Evolutionary conservation across 92 coral and sea anemone genomes (phyloP), one percentile per base, ranked within the genome.

Genomic region (Palythoa heliodiscus): DNA sequence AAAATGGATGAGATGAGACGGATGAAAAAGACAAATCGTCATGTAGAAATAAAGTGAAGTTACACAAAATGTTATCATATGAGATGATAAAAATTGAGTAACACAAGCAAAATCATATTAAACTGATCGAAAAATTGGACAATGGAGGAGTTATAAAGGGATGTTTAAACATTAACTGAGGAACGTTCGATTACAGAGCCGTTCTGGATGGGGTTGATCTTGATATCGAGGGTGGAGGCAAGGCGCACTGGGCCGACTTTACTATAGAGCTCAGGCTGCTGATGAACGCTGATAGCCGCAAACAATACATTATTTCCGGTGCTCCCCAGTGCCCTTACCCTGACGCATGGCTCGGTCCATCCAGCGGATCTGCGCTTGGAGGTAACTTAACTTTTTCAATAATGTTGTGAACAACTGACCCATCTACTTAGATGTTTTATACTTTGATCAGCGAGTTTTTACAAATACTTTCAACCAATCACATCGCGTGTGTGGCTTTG

Each of bases 301-400:
- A 43, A 19, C 7, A 60, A 0, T 78, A 78, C 70, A 60, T 78
- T 55, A 78, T 78, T 39, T 78, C 83, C 35, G 83, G 83, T 3
- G 83, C 83, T 39, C 83, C 83, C 52, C 83, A 78, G 83, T 78
- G 83, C 17, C 83, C 83, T 37, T 78, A 20, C 29, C 83, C 83
- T 17, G 83, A 78, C 14, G 71, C 83, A 23, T 22, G 52, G 29
- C 70, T 78, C 53, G 83, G 83, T 24, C 83, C 83, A 11, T n/a
- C 29, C 19, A n/a, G 8, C 16, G 71, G 83, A 22, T 78, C 83
- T 13, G 83, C 83, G 19, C 70, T 78, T 60, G 52, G 52, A 77
- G 83, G 83, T 77, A 60, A 11, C 16, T 12, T 1, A 52, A 8
- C 55, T 52, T 52, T 52, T 52, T 12, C 55, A 8, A 8, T 12